phyloP scores from a whole-genome alignment of 2,888 invertebrate genomes.

The Parasteatoda lunata region DNA sequence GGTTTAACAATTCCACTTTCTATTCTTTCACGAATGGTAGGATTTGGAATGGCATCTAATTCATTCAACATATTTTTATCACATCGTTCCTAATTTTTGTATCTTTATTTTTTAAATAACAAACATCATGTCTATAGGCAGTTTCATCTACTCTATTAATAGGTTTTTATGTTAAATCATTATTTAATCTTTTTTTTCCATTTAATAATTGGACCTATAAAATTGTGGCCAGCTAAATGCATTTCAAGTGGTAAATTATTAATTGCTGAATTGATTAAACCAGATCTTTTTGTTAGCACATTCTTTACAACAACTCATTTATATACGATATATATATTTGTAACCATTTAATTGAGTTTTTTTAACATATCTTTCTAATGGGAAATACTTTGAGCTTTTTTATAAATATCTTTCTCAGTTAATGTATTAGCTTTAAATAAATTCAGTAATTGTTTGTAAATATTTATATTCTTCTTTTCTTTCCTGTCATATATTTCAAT shows the following conservation, averaged over 20 bases:
- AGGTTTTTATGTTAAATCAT: background rate
- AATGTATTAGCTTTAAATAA: too few relatives aligned
- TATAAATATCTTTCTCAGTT: too few relatives aligned
- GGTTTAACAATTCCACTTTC: background rate
- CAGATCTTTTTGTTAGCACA: background rate
- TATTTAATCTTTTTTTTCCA: background rate
- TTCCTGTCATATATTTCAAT: too few relatives aligned
- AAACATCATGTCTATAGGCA: background rate
- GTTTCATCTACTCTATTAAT: constrained; percentile 13
- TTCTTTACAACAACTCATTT: too few relatives aligned
- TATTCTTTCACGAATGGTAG: background rate
- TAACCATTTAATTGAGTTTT: too few relatives aligned
- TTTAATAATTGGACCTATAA: background rate
- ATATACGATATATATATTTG: too few relatives aligned
- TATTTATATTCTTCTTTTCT: too few relatives aligned
- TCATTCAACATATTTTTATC: background rate
- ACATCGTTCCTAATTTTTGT: constrained; percentile 6
- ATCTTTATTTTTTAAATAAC: constrained; percentile 17
- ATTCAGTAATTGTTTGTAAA: too few relatives aligned
- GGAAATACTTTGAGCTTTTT: too few relatives aligned
- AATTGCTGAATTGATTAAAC: background rate
- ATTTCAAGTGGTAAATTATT: background rate
- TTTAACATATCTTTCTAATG: too few relatives aligned
- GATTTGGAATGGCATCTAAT: background rate
- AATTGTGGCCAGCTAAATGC: background rate